Evolutionary conservation across 2,113 vertebrate genomes (phyloP), one percentile per base, ranked within the genome.

Genomic region (Pleuronectes platessa): DNA sequence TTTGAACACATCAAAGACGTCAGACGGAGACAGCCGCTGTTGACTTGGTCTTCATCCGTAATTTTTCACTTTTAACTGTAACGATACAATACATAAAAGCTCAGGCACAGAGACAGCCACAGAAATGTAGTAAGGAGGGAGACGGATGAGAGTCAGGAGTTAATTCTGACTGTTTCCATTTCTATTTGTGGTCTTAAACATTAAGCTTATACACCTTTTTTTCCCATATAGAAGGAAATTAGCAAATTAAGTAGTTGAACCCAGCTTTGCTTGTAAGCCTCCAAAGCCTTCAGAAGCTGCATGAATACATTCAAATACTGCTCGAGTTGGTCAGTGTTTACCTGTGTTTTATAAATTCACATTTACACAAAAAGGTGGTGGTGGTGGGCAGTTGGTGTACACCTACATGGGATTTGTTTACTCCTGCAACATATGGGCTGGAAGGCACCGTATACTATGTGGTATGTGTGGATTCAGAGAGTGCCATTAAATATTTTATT

Each of bases 401-500:
- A 3, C n/a, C 47, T 15, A 35, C 27, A n/a, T 24, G 45, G 58
- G 23, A 47, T 76, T 27, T 69, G 71, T 85, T 85, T 75, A 71
- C 74, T 24, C 18, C 24, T 35, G 82, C 55, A 18, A 74, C 88
- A 88, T 79, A 86, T 81, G 89, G 86, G 42, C 69, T 3, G 56
- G 60, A 74, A 45, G 49, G 55, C 78, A 54, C 21, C 26, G 40
- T 61, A 35, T 42, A 56, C 68, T 77, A 53, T 67, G 76, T 72
- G 76, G 72, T 77, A 53, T 67, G 76, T 72, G 76, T 72, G 42
- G 45, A 63, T 80, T 68, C 68, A 61, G 67, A 82, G 68, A 77
- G 73, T 14, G 75, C 77, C 76, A 18, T 85, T 82, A 82, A 89
- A 91, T 86, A 82, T 86, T 91, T 89, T 79, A 88, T 80, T 78